Conservation (phyloP, 37 sponge, comb jelly and placozoan species). For the Aphrocallistes beatrix region DNA sequence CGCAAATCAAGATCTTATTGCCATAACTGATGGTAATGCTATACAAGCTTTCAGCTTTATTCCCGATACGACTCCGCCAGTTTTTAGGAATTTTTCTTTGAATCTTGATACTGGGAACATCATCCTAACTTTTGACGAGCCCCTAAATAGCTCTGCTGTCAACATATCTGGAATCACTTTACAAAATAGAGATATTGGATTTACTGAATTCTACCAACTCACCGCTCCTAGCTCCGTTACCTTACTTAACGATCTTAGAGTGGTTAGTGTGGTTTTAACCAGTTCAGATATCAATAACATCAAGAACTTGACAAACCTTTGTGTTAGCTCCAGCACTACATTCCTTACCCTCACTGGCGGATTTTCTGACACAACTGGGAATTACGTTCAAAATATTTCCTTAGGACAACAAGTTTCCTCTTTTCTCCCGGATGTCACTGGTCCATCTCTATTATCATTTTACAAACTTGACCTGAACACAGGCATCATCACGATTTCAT, state of each 20-base stretch:
- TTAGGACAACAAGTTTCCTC: constrained; percentile 23
- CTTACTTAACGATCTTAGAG: neutral
- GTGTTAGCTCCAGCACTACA: constrained; percentile 32
- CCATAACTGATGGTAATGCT: constrained; percentile 42
- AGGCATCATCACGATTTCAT: constrained; percentile 40
- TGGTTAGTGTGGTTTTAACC: constrained; percentile 22
- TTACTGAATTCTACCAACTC: neutral
- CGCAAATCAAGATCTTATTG: constrained; percentile 29
- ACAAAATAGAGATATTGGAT: neutral
- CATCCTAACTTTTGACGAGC: constrained; percentile 40
- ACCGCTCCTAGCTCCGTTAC: neutral
- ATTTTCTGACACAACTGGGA: neutral
- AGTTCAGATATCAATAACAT: constrained; percentile 43
- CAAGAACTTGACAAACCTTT: constrained; percentile 41
- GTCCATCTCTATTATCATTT: constrained; percentile 43
- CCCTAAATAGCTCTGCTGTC: neutral
- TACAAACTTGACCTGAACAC: constrained; percentile 40
- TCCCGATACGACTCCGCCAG: constrained; percentile 41
- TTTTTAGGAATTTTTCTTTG: constrained; percentile 32
- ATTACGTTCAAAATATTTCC: neutral
- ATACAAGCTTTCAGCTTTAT: constrained; percentile 29
- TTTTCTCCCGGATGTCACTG: constrained; percentile 37
- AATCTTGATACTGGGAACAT: constrained; percentile 56
- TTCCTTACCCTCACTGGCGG: constrained; percentile 40
- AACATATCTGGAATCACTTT: constrained; percentile 26